Base-by-base conservation (phyloP, 2,113 vertebrate species). In the Siphamia tubifer region DNA sequence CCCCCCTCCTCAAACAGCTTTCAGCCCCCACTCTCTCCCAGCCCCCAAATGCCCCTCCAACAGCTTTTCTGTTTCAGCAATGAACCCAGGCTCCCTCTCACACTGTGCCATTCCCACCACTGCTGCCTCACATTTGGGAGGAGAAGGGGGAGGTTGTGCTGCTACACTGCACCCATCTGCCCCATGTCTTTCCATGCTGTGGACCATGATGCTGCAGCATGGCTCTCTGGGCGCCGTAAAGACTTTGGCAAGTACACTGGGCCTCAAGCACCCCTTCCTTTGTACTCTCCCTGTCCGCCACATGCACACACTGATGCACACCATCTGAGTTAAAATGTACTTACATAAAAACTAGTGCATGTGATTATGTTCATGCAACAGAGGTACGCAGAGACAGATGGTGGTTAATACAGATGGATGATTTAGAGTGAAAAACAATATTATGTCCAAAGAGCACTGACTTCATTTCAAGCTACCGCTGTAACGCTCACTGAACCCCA, bases 151-250 rank as follows among this genome's bases (percentile, higher is more conserved):
- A 81, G 87, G 88, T 83, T 89, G 87, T 88, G 88, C 85, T 86
- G 88, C 89, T 90, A 92, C 91, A 92, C 91, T 91, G 90, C 90
- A 92, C 91, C 91, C 91, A 93, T 93, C 92, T 93, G 91, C 90
- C 91, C 89, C 87, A 87, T 87, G 91, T 91, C 91, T 92, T 87
- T 87, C 91, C 92, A 90, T 90, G 90, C 91, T 93, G 91, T 82
- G 91, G 90, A 90, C 91, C 91, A 92, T 92, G 88, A 92, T 92
- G 88, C 87, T 91, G 86, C 88, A 91, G 89, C 85, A 92, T 89
- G 90, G 90, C 87, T 90, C 88, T 89, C 86, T 90, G 88, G 87
- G 87, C 86, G 79, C 80, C 68, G 72, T 82, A 89, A 87, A 89
- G 88, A 87, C 86, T 74, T 88, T 90, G 84, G 90, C 90, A 85